Evolutionary conservation across 2,888 invertebrate species (phyloP).

Genomic region (Oscheius sp.): DNA sequence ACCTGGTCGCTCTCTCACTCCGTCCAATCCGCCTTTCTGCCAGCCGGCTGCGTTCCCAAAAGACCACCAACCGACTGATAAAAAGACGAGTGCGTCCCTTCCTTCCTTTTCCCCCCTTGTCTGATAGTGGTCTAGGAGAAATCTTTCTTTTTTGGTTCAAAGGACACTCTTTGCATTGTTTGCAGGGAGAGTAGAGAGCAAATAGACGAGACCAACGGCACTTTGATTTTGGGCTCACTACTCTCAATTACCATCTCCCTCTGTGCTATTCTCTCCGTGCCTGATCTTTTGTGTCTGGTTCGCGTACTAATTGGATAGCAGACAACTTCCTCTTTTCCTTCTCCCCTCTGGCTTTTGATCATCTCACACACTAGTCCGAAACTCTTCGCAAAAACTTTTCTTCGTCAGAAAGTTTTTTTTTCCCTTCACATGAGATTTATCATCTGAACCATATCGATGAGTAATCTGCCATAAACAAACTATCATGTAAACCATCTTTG

Average conservation of each 20-base stretch:
- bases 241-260: not conserved
- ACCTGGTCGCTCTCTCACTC: not conserved
- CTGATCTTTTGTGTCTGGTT: not conserved
- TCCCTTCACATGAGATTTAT: too few species aligned
- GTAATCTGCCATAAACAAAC: too few species aligned
- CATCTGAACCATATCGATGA: too few species aligned
- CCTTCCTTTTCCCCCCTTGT: not conserved
- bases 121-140: not conserved
- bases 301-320: too few species aligned
- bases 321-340: too few species aligned
- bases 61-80: not conserved
- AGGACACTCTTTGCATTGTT: constrained; percentile 3
- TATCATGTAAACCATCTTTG: too few species aligned
- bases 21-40: not conserved
- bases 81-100: not conserved
- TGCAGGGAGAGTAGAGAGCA: not conserved
- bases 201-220: not conserved
- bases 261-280: not conserved
- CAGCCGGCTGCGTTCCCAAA: constrained; percentile 2
- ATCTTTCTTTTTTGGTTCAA: not conserved
- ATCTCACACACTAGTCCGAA: too few species aligned
- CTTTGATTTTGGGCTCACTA: not conserved
- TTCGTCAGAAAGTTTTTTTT: too few species aligned
- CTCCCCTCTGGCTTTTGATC: too few species aligned
- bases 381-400: not conserved